Evolutionary conservation across 2,113 vertebrate genomes (phyloP), one percentile per base, ranked within the genome.

Genomic region (Nycticebus coucang): DNA sequence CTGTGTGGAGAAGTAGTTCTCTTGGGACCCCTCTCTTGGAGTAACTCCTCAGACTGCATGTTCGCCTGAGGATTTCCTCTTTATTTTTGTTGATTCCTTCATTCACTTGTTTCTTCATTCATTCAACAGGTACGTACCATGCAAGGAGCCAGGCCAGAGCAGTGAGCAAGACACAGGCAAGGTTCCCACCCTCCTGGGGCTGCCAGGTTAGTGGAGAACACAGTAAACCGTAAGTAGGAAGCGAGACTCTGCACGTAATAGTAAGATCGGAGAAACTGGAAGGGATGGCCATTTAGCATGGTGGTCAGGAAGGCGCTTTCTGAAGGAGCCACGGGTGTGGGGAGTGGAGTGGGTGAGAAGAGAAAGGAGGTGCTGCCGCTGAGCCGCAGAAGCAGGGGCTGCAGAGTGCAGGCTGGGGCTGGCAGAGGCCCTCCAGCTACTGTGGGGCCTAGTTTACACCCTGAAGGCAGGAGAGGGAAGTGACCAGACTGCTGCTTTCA

Each of bases 321-420:
- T 33, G 57, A 19, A 84, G 71, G 35, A 71, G 30, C 77, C n/a
- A 2, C 2, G 0, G 59, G 24, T 28, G 19, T 59, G 81, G 33
- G 78, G 28, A 37, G 12, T 19, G 17, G 33, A 11, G 12, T 7
- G 0, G 60, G 74, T 1, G 1, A 45, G 78, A 86, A 18, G 69
- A 74, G 30, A 59, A 50, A 35, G 28, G 41, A 78, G 53, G 37
- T 0, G 1, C 15, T 0, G 2, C 15, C 12, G 0, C 13, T 66
- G 28, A 82, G 53, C 53, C 18, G 33, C 18, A 3, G 78, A 30
- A 33, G 55, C 2, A 4, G 9, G 35, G 72, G 55, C 71, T 59
- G 91, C 84, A 87, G 64, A 24, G 35, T 22, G 75, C 4, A 22
- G 17, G 2, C 18, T 5, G 33, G 21, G 3, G 7, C 33, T 10